Evolutionary conservation across 2,888 invertebrate species (phyloP).

Genomic region (Tuta absoluta): DNA sequence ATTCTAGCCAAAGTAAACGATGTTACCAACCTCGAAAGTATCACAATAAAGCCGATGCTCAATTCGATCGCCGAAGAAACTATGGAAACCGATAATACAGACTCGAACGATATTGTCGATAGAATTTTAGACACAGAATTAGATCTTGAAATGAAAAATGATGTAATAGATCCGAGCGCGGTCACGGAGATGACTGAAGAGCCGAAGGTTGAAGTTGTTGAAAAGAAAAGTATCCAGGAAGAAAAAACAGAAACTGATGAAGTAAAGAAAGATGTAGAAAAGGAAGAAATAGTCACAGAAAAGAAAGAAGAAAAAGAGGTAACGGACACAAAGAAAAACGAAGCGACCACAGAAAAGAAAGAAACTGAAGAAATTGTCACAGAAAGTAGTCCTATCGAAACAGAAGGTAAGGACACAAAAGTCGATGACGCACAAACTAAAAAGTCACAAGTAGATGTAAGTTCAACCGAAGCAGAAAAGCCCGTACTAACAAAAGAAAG

Average conservation of each 20-base stretch:
- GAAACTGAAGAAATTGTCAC: slow-evolving; percentile 28
- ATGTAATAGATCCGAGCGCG: slow-evolving; percentile 49
- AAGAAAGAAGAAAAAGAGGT: not conserved
- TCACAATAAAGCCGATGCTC: slow-evolving; percentile 64
- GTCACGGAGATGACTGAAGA: slow-evolving; percentile 45
- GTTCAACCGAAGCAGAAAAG: slow-evolving; percentile 9
- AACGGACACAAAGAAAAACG: not conserved
- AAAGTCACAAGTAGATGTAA: slow-evolving; percentile 20
- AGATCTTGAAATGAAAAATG: slow-evolving; percentile 63
- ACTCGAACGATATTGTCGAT: slow-evolving; percentile 68
- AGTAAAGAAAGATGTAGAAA: not conserved
- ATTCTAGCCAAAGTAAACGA: slow-evolving; percentile 74
- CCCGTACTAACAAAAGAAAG: slow-evolving; percentile 28
- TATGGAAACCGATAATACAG: slow-evolving; percentile 65
- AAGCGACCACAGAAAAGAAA: slow-evolving; percentile 32
- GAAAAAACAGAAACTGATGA: slow-evolving; percentile 22
- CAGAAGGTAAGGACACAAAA: slow-evolving; percentile 29
- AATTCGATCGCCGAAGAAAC: slow-evolving; percentile 66
- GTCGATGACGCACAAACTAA: slow-evolving; percentile 6
- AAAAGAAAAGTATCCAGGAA: slow-evolving; percentile 30
- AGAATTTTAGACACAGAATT: slow-evolving; percentile 68
- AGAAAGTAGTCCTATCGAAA: slow-evolving; percentile 32
- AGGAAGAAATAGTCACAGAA: slow-evolving; percentile 2
- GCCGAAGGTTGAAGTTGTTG: slow-evolving; percentile 36
- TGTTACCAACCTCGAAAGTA: slow-evolving; percentile 69